Evolutionary conservation across 1,140 invertebrate genomes (phyloP), one percentile per base, ranked within the genome.

Genomic region (Pinna nobilis): DNA sequence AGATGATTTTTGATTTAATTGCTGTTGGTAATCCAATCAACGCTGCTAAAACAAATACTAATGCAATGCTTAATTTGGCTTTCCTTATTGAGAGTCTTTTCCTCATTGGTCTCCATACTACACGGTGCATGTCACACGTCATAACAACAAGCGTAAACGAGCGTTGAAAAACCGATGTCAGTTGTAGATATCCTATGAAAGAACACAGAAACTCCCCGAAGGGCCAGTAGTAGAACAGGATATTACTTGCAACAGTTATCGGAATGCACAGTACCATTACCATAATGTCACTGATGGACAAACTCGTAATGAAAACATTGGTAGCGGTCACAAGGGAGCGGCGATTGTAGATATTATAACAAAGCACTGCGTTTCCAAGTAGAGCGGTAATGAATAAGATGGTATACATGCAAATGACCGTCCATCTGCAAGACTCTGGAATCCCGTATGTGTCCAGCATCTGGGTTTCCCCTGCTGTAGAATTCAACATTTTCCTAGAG

Each of bases 281-380:
- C 2, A 78, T 35, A 20, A 81, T 76, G 44, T 98, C 97, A 0
- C 96, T 96, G 30, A 98, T 93, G 0, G 97, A 96, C 72, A 98
- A 88, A 84, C 98, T 98, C 3, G 98, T 92, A 60, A 98, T 97
- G 89, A 98, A 98, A 84, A 97, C 97, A 89, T 98, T 98, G 44
- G 96, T 98, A 2, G 97, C 95, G 0, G 96, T 97, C 51, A 96
- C 89, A 96, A 98, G 97, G 67, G 95, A 90, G 61, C 94, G 92
- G 88, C 88, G 86, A n/a, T 94, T 93, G 44, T 97, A 87, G 1
- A 97, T 95, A 71, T 97, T 97, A 50, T 75, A 74, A 77, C 97
- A 96, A 51, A 98, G 96, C 74, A 97, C 95, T 35, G 96, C 88
- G 87, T 98, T 98, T 0, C 96, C 95, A 35, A 94, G 92, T 23